These are phyloP conservation scores for Dryobates pubescens DNA, from an alignment of 2,797 vertebrate genomes.

Conservation along the genomic window DNA sequence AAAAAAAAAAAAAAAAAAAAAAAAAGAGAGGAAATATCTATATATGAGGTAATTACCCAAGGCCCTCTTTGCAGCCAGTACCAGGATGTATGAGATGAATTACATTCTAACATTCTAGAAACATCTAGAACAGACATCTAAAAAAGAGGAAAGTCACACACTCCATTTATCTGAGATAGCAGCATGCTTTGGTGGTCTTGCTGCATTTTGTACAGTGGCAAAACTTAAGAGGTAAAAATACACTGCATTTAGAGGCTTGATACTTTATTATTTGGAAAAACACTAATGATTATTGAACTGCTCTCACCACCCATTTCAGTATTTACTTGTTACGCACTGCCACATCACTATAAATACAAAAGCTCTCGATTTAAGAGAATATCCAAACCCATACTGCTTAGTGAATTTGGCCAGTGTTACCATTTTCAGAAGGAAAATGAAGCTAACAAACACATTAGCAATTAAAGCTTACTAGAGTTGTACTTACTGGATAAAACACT, in stretches of 20 bases:
- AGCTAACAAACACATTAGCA: not conserved
- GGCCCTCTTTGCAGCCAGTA: not conserved
- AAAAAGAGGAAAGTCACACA: not conserved
- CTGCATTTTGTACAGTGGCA: too few species aligned
- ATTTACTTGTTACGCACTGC: not conserved
- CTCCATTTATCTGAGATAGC: too few species aligned
- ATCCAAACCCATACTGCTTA: not conserved
- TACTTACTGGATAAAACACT: not conserved
- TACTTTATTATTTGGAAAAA: not conserved
- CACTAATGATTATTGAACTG: not conserved
- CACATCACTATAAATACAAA: not conserved
- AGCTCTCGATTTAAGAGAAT: not conserved
- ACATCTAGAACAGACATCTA: not conserved
- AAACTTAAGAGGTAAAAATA: too few species aligned
- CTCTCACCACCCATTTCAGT: accelerated
- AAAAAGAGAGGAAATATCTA: not conserved
- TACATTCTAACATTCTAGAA: not conserved
- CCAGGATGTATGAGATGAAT: accelerated
- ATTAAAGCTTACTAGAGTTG: not conserved
- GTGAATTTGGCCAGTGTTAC: not conserved
- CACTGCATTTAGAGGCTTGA: too few species aligned
- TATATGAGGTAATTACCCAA: not conserved
- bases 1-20: too few species aligned
- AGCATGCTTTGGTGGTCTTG: too few species aligned
- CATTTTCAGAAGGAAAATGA: not conserved